Evolutionary conservation across 2,113 vertebrate species (phyloP).

Genomic region (Anoplopoma fimbria): DNA sequence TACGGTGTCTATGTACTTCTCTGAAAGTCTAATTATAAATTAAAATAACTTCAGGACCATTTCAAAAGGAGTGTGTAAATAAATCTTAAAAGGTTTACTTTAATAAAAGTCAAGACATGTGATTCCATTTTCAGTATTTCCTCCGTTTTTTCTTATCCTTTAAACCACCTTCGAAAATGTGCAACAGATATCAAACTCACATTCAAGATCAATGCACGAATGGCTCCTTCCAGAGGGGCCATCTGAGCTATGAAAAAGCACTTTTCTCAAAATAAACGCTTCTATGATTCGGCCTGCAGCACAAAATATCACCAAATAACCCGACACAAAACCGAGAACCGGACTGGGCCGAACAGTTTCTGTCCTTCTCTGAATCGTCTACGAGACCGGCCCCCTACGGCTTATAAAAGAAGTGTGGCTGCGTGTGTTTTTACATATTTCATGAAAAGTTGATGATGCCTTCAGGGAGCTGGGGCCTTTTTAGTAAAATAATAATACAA

Average conservation of each 20-base stretch:
- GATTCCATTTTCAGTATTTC: neutral
- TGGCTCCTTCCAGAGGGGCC: neutral
- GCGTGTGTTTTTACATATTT: neutral
- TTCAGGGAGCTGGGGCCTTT: neutral
- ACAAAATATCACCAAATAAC: conserved; percentile 7
- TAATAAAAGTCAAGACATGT: neutral
- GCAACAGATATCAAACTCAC: neutral
- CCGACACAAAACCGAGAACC: neutral
- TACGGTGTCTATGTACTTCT: neutral
- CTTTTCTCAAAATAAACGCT: conserved; percentile 29
- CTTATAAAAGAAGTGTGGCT: neutral
- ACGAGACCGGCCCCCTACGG: neutral
- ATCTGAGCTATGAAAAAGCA: conserved; percentile 2
- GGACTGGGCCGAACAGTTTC: neutral
- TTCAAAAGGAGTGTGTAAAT: neutral
- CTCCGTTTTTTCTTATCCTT: neutral
- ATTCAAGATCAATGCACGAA: conserved; percentile 11
- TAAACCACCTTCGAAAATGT: neutral
- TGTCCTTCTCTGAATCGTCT: neutral
- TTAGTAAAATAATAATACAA: neutral
- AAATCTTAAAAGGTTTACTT: neutral
- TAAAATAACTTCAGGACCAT: neutral
- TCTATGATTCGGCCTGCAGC: neutral
- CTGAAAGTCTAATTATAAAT: neutral
- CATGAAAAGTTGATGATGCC: neutral